phyloP scores from a whole-genome alignment of 2,797 vertebrate species.

The Heterohyrax brucei region DNA sequence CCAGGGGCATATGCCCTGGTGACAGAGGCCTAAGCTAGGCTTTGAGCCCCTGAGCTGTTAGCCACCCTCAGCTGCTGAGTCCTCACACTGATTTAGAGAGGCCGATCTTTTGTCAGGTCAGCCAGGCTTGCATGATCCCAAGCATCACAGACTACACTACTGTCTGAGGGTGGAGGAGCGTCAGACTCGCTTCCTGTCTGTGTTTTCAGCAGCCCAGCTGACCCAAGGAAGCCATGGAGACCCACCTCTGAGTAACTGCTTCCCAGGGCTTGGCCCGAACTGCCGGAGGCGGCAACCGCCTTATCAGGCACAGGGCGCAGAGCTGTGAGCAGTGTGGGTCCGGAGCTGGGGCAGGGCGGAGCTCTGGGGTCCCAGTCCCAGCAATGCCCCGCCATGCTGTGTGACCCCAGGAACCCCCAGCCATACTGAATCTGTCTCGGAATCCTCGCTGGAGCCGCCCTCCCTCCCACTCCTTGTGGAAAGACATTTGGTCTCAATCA shows the following conservation, averaged over 20 bases:
- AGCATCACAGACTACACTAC: accelerated
- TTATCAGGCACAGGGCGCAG: background rate
- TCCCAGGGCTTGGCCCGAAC: background rate
- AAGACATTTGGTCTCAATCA: constrained; percentile 72
- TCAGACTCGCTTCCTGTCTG: background rate
- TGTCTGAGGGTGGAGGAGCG: accelerated
- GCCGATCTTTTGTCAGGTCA: background rate
- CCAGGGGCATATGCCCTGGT: background rate
- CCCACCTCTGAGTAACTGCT: background rate
- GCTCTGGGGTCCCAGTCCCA: background rate
- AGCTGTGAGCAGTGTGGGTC: background rate
- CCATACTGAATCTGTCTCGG: background rate
- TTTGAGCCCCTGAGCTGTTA: background rate
- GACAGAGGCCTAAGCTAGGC: background rate
- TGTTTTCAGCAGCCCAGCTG: background rate
- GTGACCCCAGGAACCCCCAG: background rate
- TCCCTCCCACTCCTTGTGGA: background rate
- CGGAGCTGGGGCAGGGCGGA: background rate
- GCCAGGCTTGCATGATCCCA: background rate
- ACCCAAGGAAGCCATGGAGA: constrained; percentile 4
- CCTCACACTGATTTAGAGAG: background rate
- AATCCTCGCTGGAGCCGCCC: background rate
- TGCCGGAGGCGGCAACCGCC: background rate
- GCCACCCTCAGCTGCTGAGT: background rate
- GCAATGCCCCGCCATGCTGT: background rate